phyloP scores from a whole-genome alignment of 2,888 invertebrate species.

The Antheraea assamensis region DNA sequence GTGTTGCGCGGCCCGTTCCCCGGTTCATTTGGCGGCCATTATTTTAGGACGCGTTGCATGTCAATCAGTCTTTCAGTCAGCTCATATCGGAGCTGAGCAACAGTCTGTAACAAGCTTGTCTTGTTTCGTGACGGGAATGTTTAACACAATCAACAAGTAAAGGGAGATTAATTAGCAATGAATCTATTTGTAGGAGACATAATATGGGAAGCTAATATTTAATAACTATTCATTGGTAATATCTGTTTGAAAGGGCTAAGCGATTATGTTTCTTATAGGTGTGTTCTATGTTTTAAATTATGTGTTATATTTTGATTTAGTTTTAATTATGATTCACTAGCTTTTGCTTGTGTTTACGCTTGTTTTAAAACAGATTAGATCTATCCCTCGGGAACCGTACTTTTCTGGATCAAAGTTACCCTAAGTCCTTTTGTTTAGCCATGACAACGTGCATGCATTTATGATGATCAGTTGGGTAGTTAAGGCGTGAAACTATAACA shows the following conservation, averaged over 20 bases:
- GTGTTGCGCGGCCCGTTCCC: constrained; percentile 47
- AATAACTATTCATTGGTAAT: not conserved
- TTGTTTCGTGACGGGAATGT: constrained; percentile 27
- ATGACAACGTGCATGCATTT: too few relatives aligned
- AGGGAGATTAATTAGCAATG: not conserved
- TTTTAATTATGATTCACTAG: too few relatives aligned
- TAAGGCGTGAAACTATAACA: too few relatives aligned
- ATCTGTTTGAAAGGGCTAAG: not conserved
- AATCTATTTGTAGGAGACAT: not conserved
- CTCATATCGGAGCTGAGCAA: constrained; percentile 20
- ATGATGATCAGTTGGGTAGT: too few relatives aligned
- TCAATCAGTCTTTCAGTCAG: constrained; percentile 36
- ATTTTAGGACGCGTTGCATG: constrained; percentile 58
- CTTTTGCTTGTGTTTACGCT: too few relatives aligned
- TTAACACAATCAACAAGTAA: constrained; percentile 28
- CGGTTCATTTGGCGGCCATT: constrained; percentile 67
- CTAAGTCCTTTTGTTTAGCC: too few relatives aligned
- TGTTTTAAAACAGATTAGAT: too few relatives aligned
- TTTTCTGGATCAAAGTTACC: too few relatives aligned
- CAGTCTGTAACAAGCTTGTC: constrained; percentile 34
- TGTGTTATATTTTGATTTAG: too few relatives aligned
- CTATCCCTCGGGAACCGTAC: too few relatives aligned
- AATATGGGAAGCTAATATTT: not conserved
- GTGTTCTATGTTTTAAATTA: too few relatives aligned
- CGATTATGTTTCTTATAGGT: too few relatives aligned